Evolutionary conservation across 2,797 vertebrate species (phyloP).

Genomic region (Rhinoraja longicauda): DNA sequence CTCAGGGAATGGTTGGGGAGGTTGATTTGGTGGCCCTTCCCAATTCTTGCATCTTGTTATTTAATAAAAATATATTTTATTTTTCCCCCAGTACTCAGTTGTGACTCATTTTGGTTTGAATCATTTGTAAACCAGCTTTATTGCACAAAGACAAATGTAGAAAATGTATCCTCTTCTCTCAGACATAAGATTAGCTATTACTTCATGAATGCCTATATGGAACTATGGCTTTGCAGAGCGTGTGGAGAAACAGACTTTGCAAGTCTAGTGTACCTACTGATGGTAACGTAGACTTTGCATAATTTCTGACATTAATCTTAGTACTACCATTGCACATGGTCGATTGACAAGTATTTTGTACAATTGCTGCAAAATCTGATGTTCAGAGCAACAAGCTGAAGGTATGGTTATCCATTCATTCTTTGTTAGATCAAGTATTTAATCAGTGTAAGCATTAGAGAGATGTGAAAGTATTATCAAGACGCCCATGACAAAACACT

Average conservation of each 20-base stretch:
- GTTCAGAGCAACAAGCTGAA: slow-evolving; percentile 22
- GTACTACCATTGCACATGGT: slow-evolving; percentile 5
- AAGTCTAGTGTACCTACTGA: slow-evolving; percentile 29
- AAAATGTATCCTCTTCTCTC: slow-evolving; percentile 28
- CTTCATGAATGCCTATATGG: slow-evolving; percentile 34
- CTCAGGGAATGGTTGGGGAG: too few relatives aligned
- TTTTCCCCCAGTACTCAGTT: background rate
- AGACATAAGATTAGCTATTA: slow-evolving; percentile 39
- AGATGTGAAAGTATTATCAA: background rate
- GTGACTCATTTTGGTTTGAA: slow-evolving; percentile 15
- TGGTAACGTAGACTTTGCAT: slow-evolving; percentile 27
- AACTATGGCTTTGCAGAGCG: slow-evolving; percentile 27
- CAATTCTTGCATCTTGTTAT: background rate
- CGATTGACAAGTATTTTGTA: slow-evolving; percentile 23
- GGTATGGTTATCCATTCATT: background rate
- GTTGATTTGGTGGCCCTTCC: background rate
- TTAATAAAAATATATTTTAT: background rate
- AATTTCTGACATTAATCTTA: slow-evolving; percentile 10
- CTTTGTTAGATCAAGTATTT: background rate
- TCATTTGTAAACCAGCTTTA: background rate
- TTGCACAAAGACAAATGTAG: background rate
- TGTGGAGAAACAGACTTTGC: slow-evolving; percentile 38
- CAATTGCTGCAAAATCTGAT: background rate
- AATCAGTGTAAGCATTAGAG: background rate
- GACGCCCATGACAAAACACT: too few relatives aligned